Evolutionary conservation across 2,888 invertebrate genomes (phyloP).

Genomic region (Cheiracanthium punctorium): DNA sequence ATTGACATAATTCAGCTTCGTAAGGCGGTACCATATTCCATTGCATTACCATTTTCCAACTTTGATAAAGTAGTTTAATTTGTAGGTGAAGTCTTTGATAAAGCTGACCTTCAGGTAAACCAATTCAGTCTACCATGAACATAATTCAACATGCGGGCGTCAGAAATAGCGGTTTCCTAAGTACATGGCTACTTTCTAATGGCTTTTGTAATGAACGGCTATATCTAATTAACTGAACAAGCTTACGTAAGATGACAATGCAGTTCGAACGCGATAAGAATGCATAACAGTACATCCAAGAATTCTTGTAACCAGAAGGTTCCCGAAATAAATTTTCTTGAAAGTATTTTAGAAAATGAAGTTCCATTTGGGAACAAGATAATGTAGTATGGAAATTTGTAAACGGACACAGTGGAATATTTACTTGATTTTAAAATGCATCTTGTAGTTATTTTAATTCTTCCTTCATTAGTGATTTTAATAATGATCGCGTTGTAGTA

Average conservation of each 20-base stretch:
- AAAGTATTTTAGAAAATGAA: not conserved
- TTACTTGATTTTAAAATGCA: no score
- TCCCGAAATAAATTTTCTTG: not conserved
- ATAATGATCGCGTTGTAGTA: no score
- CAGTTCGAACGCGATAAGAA: not conserved
- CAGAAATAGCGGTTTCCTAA: not conserved
- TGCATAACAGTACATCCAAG: not conserved
- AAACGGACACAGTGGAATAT: no score
- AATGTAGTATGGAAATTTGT: not conserved
- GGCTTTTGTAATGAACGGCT: not conserved
- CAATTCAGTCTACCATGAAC: not conserved
- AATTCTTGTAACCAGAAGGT: not conserved
- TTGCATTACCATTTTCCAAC: not conserved
- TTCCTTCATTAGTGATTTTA: no score
- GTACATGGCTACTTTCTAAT: not conserved
- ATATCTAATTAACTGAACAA: conserved; percentile 2
- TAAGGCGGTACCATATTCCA: no score
- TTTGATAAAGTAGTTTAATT: not conserved
- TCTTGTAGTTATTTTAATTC: no score
- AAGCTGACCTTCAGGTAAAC: not conserved
- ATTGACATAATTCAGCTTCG: no score
- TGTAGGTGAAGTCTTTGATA: not conserved
- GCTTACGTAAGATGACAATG: not conserved
- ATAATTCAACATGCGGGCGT: not conserved
- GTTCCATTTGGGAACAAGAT: not conserved